Conservation (phyloP, 2,888 invertebrate genomes). For the Pollenia amentaria region DNA sequence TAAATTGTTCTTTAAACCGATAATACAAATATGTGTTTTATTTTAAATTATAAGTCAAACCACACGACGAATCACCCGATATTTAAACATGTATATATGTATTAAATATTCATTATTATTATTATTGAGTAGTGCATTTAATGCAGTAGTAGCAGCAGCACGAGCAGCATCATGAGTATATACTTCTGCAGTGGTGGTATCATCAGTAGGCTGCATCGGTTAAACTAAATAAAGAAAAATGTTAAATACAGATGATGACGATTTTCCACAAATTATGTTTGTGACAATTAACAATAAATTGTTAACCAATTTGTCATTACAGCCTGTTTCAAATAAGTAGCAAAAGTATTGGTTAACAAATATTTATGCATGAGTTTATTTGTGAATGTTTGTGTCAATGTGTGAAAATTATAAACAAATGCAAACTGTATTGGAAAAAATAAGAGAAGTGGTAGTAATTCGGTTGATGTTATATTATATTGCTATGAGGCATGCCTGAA, state of each 20-base stretch:
- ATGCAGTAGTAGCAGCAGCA: slow-evolving; percentile 12
- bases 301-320: slow-evolving; percentile 75
- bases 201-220: slow-evolving; percentile 8
- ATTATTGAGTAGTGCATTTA: slow-evolving; percentile 54
- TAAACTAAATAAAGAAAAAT: slow-evolving; percentile 60
- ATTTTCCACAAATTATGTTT: slow-evolving; percentile 73
- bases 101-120: slow-evolving; percentile 55
- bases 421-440: background rate
- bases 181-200: too few species aligned
- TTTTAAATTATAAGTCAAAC: too few species aligned
- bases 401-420: background rate
- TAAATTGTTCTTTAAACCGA: too few species aligned
- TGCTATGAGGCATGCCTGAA: background rate
- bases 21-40: too few species aligned
- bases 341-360: slow-evolving; percentile 71
- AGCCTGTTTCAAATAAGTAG: slow-evolving; percentile 69
- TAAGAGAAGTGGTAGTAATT: slow-evolving; percentile 22
- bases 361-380: slow-evolving; percentile 17
- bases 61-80: too few species aligned
- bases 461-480: slow-evolving; percentile 3
- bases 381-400: background rate
- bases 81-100: slow-evolving; percentile 22
- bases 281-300: slow-evolving; percentile 75
- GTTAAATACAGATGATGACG: slow-evolving; percentile 74
- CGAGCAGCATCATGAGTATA: background rate